These are phyloP conservation scores for Coilia nasus DNA, from an alignment of 2,797 vertebrate genomes.

Conservation along the genomic window DNA sequence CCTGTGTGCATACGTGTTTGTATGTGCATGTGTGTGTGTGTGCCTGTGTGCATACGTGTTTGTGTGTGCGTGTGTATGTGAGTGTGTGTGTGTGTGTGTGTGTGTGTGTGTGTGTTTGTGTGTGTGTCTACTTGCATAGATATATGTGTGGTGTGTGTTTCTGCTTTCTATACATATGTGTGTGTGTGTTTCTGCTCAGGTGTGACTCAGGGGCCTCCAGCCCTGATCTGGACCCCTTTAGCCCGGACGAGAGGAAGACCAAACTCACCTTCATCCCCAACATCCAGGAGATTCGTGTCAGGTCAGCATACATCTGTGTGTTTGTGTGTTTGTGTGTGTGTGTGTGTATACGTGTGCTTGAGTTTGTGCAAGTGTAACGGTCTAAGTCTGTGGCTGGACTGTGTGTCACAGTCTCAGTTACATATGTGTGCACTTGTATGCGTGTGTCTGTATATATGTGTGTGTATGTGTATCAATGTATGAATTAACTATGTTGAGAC, in stretches of 20 bases:
- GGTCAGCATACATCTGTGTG: slow-evolving; percentile 72
- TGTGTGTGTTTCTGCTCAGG: background rate
- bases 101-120: background rate
- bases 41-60: background rate
- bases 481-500: no score
- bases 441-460: no score
- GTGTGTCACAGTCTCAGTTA: no score
- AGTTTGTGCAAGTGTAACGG: background rate
- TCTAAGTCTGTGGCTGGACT: no score
- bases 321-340: background rate
- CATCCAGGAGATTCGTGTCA: slow-evolving; percentile 97
- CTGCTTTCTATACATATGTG: slow-evolving; percentile 17
- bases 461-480: no score
- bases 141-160: background rate
- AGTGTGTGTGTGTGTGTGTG: slow-evolving; percentile 4
- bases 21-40: background rate
- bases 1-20: no score
- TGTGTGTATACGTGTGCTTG: background rate
- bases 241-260: slow-evolving; percentile 85
- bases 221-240: slow-evolving; percentile 85
- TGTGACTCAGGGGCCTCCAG: slow-evolving; percentile 84
- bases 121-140: background rate
- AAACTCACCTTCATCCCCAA: slow-evolving; percentile 88
- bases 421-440: no score
- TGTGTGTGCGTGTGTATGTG: background rate